phyloP scores from a whole-genome alignment of 2,888 invertebrate species.

The Nudaria mundana region DNA sequence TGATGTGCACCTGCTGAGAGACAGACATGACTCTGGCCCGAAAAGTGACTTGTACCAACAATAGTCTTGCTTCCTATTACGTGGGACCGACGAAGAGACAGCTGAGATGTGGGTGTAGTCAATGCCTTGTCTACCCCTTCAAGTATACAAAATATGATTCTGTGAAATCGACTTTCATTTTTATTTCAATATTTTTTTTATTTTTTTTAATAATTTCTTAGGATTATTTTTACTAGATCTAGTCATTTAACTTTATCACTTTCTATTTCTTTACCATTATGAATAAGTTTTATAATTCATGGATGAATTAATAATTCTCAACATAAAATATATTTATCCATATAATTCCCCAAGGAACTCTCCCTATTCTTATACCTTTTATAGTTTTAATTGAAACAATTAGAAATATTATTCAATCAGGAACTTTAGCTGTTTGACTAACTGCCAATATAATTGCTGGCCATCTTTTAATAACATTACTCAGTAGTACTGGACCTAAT shows the following conservation, averaged over 20 bases:
- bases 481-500: conserved; percentile 62
- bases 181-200: conserved; percentile 79
- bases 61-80: no score
- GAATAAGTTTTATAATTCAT: conserved; percentile 84
- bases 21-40: no score
- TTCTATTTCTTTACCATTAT: conserved; percentile 82
- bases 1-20: no score
- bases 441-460: conserved; percentile 90
- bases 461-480: conserved; percentile 83
- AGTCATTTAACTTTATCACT: conserved; percentile 83
- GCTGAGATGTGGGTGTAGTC: no score
- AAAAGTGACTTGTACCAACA: no score
- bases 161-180: no score
- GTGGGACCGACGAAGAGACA: no score
- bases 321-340: conserved; percentile 85
- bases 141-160: no score
- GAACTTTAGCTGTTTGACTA: conserved; percentile 85
- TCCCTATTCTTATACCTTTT: conserved; percentile 83
- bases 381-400: conserved; percentile 88
- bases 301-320: conserved; percentile 83
- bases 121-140: no score
- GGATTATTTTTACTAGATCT: conserved; percentile 75
- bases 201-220: conserved; percentile 83
- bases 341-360: conserved; percentile 85
- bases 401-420: conserved; percentile 86